A percentile compares a stretch with the other conserved stretches of the same genome.
These are phyloP conservation scores for Heliconius nattereri DNA, from an alignment of 1,140 invertebrate species.

Conservation along the genomic window DNA sequence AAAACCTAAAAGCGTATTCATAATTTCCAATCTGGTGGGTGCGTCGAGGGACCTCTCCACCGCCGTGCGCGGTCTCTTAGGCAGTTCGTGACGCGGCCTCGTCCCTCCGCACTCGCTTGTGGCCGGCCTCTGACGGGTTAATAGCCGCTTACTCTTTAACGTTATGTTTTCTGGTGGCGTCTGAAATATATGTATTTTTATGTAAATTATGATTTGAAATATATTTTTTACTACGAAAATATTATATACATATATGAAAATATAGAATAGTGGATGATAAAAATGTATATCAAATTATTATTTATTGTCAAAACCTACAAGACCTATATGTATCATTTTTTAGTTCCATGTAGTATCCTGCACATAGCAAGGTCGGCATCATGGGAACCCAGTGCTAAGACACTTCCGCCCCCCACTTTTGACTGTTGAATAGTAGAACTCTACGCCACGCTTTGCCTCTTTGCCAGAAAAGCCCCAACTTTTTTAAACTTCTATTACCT, in stretches of 20 bases:
- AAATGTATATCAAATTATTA: too few relatives aligned
- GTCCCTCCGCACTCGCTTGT: conserved; percentile 60
- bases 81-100: conserved; percentile 46
- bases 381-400: too few relatives aligned
- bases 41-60: conserved; percentile 43
- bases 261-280: too few relatives aligned
- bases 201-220: not conserved
- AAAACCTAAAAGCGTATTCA: conserved; percentile 68
- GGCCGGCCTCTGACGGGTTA: conserved; percentile 51
- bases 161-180: not conserved
- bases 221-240: not conserved
- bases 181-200: not conserved
- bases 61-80: conserved; percentile 55
- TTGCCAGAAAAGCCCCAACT: not conserved
- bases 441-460: too few relatives aligned
- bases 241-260: too few relatives aligned
- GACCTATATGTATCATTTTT: too few relatives aligned
- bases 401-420: too few relatives aligned
- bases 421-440: too few relatives aligned
- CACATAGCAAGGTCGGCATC: too few relatives aligned
- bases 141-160: not conserved
- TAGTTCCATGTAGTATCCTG: too few relatives aligned
- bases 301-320: too few relatives aligned
- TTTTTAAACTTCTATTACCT: not conserved
- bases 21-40: conserved; percentile 57